Evolutionary conservation across 2,797 vertebrate species (phyloP), one percentile per base, ranked within the genome.

Genomic region (Spinibarbus caldwelli): DNA sequence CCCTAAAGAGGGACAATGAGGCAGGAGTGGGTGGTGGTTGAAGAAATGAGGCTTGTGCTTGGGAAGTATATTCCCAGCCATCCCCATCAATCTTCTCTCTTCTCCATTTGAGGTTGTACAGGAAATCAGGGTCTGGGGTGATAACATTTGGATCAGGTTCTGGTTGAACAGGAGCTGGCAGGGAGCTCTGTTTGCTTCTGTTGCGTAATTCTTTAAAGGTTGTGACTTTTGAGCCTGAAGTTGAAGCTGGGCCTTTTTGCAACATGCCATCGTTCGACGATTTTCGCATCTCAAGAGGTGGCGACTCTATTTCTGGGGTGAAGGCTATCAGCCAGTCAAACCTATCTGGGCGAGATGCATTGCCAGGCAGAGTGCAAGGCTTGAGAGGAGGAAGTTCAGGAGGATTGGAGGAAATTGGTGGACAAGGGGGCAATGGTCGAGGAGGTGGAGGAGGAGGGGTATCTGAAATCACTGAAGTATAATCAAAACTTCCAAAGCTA

Each of bases 261-360:
- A 89, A 87, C 34, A 85, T 88, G 78, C 90, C 92, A n/a, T 73
- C 31, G 0, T 72, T 84, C 15, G 87, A 62, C 0, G 29, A 52
- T 90, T 90, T 94, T 90, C 80, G 93, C n/a, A 89, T 88, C 67
- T 92, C 91, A 52, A 77, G 19, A 2, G 82, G 81, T 2, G 89
- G 88, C 6, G 81, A 90, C 75, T 98, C 97, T 0, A 92, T 92
- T 49, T 99, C 97, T 0, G 98, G 98, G 0, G 98, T 98, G 91
- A 99, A 99, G 0, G 97, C 93, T 5, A 99, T 99, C 49, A 99
- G 94, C 98, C 98, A 99, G 90, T 99, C 97, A 5, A 97, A 98
- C 77, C 95, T 94, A 80, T 99, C 98, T 0, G 95, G 95, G 19
- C 92, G 92, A 47, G 93, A 89, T 29, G 94, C 94, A 88, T 96